phyloP scores from a whole-genome alignment of 2,888 invertebrate genomes.

The Actias luna region DNA sequence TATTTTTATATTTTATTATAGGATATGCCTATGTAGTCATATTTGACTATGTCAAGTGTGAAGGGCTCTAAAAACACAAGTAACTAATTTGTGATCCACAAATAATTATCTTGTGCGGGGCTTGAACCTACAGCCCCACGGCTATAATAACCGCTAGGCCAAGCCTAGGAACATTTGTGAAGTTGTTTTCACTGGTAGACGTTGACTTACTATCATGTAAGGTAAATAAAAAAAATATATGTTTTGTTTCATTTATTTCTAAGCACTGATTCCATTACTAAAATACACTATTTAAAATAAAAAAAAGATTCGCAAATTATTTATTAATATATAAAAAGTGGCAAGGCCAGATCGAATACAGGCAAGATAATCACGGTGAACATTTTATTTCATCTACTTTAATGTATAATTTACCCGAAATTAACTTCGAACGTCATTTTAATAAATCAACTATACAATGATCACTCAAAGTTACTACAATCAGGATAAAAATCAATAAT shows the following conservation, averaged over 20 bases:
- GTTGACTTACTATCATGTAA: too few species aligned
- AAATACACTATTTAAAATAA: conserved; percentile 60
- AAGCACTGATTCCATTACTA: conserved; percentile 72
- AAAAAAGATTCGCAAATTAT: conserved; percentile 53
- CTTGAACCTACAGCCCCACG: too few species aligned
- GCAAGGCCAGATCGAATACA: conserved; percentile 66
- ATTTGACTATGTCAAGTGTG: too few species aligned
- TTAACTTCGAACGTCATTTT: not conserved
- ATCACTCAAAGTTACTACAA: not conserved
- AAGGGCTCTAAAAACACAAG: too few species aligned
- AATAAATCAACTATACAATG: not conserved
- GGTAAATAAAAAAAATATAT: not conserved
- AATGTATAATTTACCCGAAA: not conserved
- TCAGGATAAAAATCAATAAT: not conserved
- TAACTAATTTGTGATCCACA: too few species aligned
- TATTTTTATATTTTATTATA: too few species aligned
- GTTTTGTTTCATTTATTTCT: conserved; percentile 65
- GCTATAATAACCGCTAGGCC: too few species aligned
- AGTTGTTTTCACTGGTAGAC: too few species aligned
- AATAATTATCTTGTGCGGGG: too few species aligned
- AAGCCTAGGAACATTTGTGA: too few species aligned
- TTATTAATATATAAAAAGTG: conserved; percentile 54
- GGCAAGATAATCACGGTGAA: conserved; percentile 10
- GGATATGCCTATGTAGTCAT: too few species aligned
- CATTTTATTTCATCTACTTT: not conserved